A percentile compares a stretch with the other conserved stretches of the same genome.
These are phyloP conservation scores for Equus przewalskii DNA, from an alignment of 2,113 vertebrate species.

Conservation along the genomic window DNA sequence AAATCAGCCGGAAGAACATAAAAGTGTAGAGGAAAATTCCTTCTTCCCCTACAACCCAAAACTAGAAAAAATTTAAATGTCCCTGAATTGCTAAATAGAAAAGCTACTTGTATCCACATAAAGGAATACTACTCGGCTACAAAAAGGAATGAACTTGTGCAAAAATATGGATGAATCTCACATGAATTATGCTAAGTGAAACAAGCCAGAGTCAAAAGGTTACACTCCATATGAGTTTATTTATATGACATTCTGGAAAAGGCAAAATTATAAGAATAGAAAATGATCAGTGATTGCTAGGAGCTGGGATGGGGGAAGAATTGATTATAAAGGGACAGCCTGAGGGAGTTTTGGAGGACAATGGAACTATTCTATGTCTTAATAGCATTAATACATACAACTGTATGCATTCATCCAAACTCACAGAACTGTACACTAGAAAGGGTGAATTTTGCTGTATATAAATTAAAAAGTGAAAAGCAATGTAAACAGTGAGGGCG, in stretches of 20 bases:
- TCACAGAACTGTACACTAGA: background rate
- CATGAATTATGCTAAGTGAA: background rate
- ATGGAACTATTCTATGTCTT: background rate
- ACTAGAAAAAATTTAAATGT: background rate
- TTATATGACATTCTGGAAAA: background rate
- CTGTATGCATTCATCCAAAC: background rate
- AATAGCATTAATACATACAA: background rate
- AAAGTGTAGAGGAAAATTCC: too few species aligned
- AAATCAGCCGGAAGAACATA: too few species aligned
- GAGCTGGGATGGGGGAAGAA: background rate
- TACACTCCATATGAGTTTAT: background rate
- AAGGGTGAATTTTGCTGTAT: background rate
- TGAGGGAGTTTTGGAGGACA: background rate
- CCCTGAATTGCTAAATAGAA: background rate
- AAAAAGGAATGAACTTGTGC: background rate
- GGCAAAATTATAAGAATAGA: background rate
- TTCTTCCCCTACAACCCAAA: background rate
- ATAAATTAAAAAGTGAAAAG: background rate
- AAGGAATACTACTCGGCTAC: background rate
- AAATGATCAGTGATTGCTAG: background rate
- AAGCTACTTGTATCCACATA: background rate
- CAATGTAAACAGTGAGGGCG: background rate
- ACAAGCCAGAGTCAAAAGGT: background rate
- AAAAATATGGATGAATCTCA: background rate
- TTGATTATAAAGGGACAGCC: background rate